Evolutionary conservation across 2,888 invertebrate genomes (phyloP), one percentile per base, ranked within the genome.

Genomic region (Lepidocyrtoides sp.): DNA sequence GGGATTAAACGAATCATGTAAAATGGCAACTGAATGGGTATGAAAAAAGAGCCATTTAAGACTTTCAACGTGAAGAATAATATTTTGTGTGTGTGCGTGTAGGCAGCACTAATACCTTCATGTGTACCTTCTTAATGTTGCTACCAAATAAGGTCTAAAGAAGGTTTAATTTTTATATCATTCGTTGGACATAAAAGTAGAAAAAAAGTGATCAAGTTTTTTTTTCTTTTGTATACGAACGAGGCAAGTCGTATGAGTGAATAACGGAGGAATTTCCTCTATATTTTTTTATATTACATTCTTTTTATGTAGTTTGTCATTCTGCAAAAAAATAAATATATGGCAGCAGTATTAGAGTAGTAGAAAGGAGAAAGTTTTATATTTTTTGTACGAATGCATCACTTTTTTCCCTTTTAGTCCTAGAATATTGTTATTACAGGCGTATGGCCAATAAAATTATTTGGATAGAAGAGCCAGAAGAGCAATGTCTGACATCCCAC

Each of bases 391-490:
- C 26, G 32, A 87, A 44, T 87, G 63, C 51, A 44, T 77, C 44
- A 54, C 54, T 77, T 77, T 66, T 75, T 85, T 57, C 54, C 36
- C 41, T 87, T 87, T 77, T 86, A 86, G 63, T 79, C 54, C 23
- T 20, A 48, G 36, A 41, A 77, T 84, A 77, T 84, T 75, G 77
- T 82, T 83, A 89, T 89, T 88, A 72, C 77, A 84, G 77, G 77
- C 77, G 60, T 77, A 90, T 90, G 66, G 85, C 83, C 90, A 90
- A 85, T 85, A 90, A 90, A 90, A 90, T 85, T 85, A 90, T 89
- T 83, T 89, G 79, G 66, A 82, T 88, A 82, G 79, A 51, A 84
- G 63, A 79, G 36, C 79, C 79, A 79, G 44, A 66, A 69, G 29
- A 84, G 84, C 60, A 69, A 72, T 54, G 84, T 66, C 86, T 86